Evolutionary conservation across 2,113 vertebrate species (phyloP), one percentile per base, ranked within the genome.

Genomic region (Campylomormyrus numenius): DNA sequence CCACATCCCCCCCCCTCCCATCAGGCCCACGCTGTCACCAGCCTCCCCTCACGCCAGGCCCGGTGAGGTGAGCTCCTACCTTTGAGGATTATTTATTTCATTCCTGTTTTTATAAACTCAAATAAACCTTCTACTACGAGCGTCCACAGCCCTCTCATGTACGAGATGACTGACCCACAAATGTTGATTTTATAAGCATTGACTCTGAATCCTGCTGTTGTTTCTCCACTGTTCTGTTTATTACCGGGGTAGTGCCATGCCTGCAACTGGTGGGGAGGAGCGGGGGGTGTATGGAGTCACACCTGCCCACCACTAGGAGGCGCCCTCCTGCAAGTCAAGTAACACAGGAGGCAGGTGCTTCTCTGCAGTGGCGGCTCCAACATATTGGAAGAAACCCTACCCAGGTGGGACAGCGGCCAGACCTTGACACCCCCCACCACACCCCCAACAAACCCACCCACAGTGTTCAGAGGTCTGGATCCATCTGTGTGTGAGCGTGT

Each of bases 21-120:
- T 92, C 94, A 92, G 70, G 85, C 89, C 91, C 89, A 89, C 74
- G 91, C 93, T 91, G 92, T 90, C 91, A 89, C 66, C 90, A 91
- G 88, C 88, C 91, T 89, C 91, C 91, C 91, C 49, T 39, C 49
- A 80, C 4, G 10, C 85, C 50, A 35, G 2, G 6, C 27, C 49
- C 11, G 7, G 31, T 15, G 31, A 31, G 85, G 50, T 6, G 10
- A 87, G 13, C n/a, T 8, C 50, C 3, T 10, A 5, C 11, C 94
- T 95, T 94, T 95, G 92, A 95, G 94, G 91, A 92, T 93, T 93
- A 94, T 94, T 95, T 93, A 91, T 91, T 93, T 93, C 42, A 91
- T 92, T 93, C 93, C 90, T 91, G 91, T 90, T 84, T 90, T 90
- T 92, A 89, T 94, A 91, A 88, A 90, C 93, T 92, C 90, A 94